Conservation (phyloP, 2,797 vertebrate species). For the Sebastes itinus region DNA sequence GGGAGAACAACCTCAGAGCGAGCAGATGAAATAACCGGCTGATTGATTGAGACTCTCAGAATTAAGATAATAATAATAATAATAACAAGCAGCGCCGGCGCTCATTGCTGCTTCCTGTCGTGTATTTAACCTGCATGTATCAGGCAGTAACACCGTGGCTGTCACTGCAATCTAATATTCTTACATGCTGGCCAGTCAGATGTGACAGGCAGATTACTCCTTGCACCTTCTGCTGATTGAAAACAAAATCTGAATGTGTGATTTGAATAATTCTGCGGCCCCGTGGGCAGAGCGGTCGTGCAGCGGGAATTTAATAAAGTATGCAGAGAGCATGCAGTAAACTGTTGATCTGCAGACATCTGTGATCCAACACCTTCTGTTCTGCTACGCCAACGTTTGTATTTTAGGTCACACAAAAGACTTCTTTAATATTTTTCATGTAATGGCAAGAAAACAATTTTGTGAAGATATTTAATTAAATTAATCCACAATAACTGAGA, state of each 20-base stretch:
- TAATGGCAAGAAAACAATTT: not conserved
- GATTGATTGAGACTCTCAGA: constrained; percentile 5
- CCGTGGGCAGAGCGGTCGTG: not conserved
- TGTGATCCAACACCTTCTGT: not conserved
- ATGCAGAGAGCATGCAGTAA: not conserved
- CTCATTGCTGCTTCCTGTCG: not conserved
- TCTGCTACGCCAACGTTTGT: too few species aligned
- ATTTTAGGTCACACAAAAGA: not conserved
- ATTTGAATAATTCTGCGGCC: not conserved
- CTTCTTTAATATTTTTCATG: not conserved
- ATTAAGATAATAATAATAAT: not conserved
- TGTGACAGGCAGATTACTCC: not conserved
- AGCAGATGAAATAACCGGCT: not conserved
- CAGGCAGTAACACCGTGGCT: not conserved
- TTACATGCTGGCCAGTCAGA: not conserved
- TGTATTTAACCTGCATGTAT: not conserved
- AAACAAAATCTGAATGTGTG: not conserved
- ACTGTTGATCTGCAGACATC: not conserved
- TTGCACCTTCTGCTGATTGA: not conserved
- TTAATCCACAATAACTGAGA: not conserved
- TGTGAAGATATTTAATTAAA: not conserved
- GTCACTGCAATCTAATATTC: not conserved
- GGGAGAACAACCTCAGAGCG: not conserved
- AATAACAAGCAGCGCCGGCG: not conserved
- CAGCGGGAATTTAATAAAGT: not conserved